Evolutionary conservation across 2,888 invertebrate species (phyloP).

Genomic region (Cerastoderma edule): DNA sequence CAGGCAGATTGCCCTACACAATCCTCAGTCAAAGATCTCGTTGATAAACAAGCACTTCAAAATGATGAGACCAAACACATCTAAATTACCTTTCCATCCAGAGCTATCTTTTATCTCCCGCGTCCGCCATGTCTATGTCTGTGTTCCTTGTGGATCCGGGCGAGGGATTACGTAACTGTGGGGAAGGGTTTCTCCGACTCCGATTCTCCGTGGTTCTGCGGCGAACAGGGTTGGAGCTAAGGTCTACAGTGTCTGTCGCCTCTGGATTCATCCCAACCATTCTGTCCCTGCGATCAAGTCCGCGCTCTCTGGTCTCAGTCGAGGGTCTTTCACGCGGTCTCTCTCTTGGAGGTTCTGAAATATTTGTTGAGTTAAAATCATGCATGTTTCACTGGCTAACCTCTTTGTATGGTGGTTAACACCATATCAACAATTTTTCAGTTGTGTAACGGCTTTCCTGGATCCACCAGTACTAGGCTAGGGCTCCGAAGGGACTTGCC

Average conservation of each 20-base stretch:
- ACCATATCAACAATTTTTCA: too few species aligned
- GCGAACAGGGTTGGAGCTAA: not conserved
- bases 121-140: slow-evolving; percentile 13
- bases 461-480: too few species aligned
- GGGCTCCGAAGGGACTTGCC: too few species aligned
- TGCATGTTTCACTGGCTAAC: too few species aligned
- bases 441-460: too few species aligned
- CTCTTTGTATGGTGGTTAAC: too few species aligned
- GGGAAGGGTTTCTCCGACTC: slow-evolving; percentile 48
- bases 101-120: slow-evolving; percentile 14
- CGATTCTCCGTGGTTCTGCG: slow-evolving; percentile 16
- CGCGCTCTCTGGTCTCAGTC: slow-evolving; percentile 14
- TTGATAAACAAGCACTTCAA: too few species aligned
- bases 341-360: slow-evolving; percentile 55
- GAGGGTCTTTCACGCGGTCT: slow-evolving; percentile 31
- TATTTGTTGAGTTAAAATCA: too few species aligned
- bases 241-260: slow-evolving; percentile 26
- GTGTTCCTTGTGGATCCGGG: slow-evolving; percentile 16
- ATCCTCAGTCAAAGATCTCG: too few species aligned
- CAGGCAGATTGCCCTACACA: too few species aligned
- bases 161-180: slow-evolving; percentile 37
- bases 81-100: too few species aligned
- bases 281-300: slow-evolving; percentile 35
- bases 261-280: slow-evolving; percentile 45
- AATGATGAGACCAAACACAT: too few species aligned